Conservation (phyloP, 2,888 invertebrate species). For the Nephrotoma flavescens region DNA sequence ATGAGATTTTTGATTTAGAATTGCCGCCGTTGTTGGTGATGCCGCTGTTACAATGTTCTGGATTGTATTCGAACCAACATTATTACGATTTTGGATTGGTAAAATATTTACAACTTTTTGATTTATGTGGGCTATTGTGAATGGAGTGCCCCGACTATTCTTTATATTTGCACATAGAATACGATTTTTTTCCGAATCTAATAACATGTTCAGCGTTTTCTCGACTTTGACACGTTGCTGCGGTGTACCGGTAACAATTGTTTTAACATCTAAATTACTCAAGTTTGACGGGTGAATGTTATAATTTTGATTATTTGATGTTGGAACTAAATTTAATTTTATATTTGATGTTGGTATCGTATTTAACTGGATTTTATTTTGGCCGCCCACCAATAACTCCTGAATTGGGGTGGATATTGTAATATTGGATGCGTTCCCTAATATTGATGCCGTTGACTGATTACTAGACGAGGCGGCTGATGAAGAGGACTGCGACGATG, state of each 20-base stretch:
- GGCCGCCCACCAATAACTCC: conserved; percentile 13
- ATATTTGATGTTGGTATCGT: conserved; percentile 27
- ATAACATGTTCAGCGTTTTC: conserved; percentile 14
- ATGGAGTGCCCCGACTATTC: conserved; percentile 8
- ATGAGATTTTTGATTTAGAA: conserved; percentile 13
- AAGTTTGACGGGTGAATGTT: conserved; percentile 6
- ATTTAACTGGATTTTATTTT: conserved; percentile 28
- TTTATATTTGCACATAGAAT: conserved; percentile 28
- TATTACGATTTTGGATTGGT: conserved; percentile 13
- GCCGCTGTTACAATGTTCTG: conserved; percentile 7
- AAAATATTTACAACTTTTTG: conserved; percentile 11
- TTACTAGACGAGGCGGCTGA: not conserved
- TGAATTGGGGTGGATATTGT: conserved; percentile 26
- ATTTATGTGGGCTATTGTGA: conserved; percentile 9
- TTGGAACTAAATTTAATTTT: conserved; percentile 29
- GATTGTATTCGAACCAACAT: conserved; percentile 10
- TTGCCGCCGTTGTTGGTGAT: conserved; percentile 6
- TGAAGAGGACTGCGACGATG: not conserved
- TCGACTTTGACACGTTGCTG: conserved; percentile 14
- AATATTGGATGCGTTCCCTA: conserved; percentile 16
- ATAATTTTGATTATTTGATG: conserved; percentile 18
- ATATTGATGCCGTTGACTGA: not conserved
- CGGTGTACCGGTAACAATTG: conserved; percentile 10
- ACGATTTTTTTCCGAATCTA: conserved; percentile 20
- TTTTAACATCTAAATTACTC: conserved; percentile 6